These are phyloP conservation scores for Martes martes DNA, from an alignment of 2,113 vertebrate species.

Conservation along the genomic window DNA sequence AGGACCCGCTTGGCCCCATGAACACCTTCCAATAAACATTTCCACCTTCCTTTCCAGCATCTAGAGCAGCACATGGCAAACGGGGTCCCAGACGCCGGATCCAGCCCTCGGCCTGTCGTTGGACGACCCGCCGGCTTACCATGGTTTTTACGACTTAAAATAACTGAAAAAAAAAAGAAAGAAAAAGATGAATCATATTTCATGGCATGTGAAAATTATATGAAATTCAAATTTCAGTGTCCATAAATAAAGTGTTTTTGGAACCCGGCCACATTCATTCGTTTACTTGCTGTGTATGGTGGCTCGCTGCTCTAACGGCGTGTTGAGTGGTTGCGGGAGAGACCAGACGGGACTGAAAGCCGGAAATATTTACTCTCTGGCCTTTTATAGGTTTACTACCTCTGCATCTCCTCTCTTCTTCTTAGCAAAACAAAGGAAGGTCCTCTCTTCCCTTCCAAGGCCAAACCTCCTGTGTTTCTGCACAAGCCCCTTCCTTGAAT, in stretches of 20 bases:
- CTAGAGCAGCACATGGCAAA: neutral
- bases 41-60: neutral
- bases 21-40: neutral
- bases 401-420: neutral
- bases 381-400: neutral
- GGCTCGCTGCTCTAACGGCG: neutral
- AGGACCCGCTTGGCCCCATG: neutral
- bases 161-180: neutral
- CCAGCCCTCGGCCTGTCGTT: neutral
- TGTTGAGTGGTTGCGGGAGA: neutral
- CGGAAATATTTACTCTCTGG: neutral
- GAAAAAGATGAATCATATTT: neutral
- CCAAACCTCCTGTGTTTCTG: fast-evolving
- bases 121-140: neutral
- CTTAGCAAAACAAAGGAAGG: neutral
- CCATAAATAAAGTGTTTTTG: neutral
- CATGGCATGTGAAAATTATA: neutral
- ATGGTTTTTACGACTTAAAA: neutral
- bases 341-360: neutral
- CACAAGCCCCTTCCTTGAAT: too few relatives aligned
- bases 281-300: neutral
- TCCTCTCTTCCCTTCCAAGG: neutral
- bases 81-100: fast-evolving
- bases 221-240: neutral
- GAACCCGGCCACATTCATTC: neutral